These are phyloP conservation scores for Parazoanthus atlanticus DNA, from an alignment of 92 coral and sea anemone genomes.

Conservation along the genomic window DNA sequence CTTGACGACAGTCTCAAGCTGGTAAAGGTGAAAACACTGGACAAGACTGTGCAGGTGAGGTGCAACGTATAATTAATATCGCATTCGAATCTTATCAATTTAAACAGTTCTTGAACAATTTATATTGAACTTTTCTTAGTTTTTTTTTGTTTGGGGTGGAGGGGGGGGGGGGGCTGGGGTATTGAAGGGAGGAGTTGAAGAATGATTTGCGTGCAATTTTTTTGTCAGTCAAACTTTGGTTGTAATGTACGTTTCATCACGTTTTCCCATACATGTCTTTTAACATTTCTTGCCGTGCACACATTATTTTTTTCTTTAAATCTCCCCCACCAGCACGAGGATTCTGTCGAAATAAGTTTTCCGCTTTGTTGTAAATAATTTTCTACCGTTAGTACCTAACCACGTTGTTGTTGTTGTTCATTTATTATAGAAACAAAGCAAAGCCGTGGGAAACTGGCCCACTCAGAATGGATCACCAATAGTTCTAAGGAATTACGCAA, in stretches of 20 bases:
- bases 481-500: conserved; percentile 25
- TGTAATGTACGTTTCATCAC: too few species aligned
- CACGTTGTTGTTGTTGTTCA: neutral
- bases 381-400: neutral
- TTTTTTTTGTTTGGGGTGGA: too few species aligned
- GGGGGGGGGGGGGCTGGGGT: too few species aligned
- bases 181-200: too few species aligned
- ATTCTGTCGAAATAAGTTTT: neutral
- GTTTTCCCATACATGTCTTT: too few species aligned
- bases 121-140: too few species aligned
- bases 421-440: conserved; percentile 1
- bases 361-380: neutral
- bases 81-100: too few species aligned
- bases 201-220: too few species aligned
- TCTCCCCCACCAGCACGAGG: neutral
- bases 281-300: too few species aligned
- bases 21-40: neutral
- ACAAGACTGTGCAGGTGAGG: conserved; percentile 9
- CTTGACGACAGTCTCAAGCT: neutral
- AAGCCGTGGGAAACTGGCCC: neutral
- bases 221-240: too few species aligned
- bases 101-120: too few species aligned
- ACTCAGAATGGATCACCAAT: neutral
- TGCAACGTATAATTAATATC: neutral
- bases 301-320: too few species aligned